phyloP scores from a whole-genome alignment of 2,113 vertebrate species.

The Corvus cornix region DNA sequence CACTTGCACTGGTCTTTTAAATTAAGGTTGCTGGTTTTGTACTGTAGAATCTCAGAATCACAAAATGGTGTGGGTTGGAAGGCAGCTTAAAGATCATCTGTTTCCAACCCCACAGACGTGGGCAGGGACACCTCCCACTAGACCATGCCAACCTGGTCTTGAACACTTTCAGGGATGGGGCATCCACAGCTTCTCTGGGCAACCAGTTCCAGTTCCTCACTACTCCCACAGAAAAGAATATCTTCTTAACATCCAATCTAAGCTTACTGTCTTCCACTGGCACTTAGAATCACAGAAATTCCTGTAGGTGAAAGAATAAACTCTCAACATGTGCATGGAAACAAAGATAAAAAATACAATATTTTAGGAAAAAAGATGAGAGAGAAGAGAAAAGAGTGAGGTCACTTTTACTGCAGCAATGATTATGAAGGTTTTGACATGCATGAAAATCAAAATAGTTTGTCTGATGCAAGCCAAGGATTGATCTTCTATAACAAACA shows the following conservation, averaged over 20 bases:
- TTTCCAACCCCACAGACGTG: rapidly evolving
- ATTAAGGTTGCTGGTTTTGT: neutral
- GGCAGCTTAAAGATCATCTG: neutral
- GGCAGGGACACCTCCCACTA: neutral
- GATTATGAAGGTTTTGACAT: neutral
- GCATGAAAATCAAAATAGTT: neutral
- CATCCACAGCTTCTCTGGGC: neutral
- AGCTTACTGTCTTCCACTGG: neutral
- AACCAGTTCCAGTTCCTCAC: neutral
- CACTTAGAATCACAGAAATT: neutral
- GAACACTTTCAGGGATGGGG: too few species aligned
- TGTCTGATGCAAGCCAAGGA: neutral
- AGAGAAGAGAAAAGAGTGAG: neutral
- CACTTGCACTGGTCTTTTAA: neutral
- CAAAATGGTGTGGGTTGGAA: neutral
- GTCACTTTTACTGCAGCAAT: neutral
- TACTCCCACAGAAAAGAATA: neutral
- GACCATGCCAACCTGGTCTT: neutral
- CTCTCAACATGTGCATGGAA: neutral
- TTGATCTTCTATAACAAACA: neutral
- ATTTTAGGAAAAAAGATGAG: neutral
- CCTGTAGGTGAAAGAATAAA: neutral
- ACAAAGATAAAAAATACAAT: neutral
- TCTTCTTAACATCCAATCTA: neutral
- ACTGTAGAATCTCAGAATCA: neutral